Evolutionary conservation across 1,140 invertebrate genomes (phyloP).

Genomic region (Procambarus virginalis): DNA sequence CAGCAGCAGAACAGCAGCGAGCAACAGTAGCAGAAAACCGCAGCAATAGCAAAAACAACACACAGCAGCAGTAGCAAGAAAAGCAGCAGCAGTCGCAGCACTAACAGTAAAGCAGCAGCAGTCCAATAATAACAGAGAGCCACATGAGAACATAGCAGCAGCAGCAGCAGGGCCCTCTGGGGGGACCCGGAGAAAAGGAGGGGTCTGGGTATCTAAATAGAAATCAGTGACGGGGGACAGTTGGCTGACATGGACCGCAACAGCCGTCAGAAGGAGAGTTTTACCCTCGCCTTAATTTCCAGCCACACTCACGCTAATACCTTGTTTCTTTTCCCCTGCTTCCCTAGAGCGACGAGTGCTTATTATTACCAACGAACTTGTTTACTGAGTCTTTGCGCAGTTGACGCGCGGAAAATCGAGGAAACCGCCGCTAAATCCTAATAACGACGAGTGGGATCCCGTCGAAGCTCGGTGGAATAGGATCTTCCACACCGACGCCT

Average conservation of each 20-base stretch:
- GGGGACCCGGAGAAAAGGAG: constrained; percentile 33
- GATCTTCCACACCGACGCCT: constrained; percentile 61
- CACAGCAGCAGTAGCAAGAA: no score
- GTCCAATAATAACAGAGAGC: no score
- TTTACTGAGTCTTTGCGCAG: not conserved
- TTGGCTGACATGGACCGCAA: not conserved
- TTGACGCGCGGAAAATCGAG: not conserved
- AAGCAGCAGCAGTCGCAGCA: no score
- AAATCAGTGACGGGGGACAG: constrained; percentile 55
- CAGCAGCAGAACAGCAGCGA: no score
- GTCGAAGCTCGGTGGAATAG: constrained; percentile 26
- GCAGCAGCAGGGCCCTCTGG: not conserved
- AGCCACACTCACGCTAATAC: not conserved
- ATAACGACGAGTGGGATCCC: constrained; percentile 27
- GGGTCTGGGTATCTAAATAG: constrained; percentile 42
- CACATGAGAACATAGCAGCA: no score
- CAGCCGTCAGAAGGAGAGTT: not conserved
- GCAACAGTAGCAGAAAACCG: no score
- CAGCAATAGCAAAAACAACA: no score
- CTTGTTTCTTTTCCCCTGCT: no score
- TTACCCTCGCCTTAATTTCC: not conserved
- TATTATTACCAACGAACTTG: no score
- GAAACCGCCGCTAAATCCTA: constrained; percentile 24
- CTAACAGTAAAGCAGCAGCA: no score
- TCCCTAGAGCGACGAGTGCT: no score